A percentile compares a stretch with the other conserved stretches of the same genome.
Conservation (phyloP, 2,797 vertebrate species). For the Lithobates pipiens region DNA sequence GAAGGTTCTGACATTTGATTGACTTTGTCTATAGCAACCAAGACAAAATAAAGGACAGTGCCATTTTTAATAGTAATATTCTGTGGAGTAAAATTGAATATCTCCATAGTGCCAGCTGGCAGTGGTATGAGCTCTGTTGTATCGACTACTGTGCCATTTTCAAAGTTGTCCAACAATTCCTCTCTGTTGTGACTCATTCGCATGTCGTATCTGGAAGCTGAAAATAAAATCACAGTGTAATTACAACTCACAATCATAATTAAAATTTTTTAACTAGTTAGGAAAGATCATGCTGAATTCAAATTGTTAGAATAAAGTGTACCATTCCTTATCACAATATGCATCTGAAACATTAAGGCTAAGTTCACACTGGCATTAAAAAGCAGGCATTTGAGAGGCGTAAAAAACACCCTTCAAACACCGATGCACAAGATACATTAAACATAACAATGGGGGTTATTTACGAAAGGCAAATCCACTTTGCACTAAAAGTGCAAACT, state of each 20-base stretch:
- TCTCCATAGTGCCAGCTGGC: constrained; percentile 65
- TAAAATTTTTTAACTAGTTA: not conserved
- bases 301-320: too few species aligned
- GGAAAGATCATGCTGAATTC: not conserved
- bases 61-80: constrained; percentile 62
- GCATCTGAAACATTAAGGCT: too few species aligned
- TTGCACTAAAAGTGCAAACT: too few species aligned
- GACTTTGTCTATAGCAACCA: constrained; percentile 66
- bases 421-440: too few species aligned
- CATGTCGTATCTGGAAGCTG: constrained; percentile 67
- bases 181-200: constrained; percentile 63
- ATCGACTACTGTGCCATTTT: constrained; percentile 63
- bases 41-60: constrained; percentile 67
- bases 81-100: constrained; percentile 66
- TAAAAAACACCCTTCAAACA: too few species aligned
- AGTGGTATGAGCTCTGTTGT: constrained; percentile 63
- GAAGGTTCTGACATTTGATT: constrained; percentile 67
- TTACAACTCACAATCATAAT: not conserved
- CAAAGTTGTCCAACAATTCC: constrained; percentile 67
- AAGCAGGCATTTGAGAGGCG: too few species aligned
- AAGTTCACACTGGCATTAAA: too few species aligned
- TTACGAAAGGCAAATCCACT: too few species aligned
- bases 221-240: constrained; percentile 10
- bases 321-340: too few species aligned
- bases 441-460: too few species aligned